phyloP scores from a whole-genome alignment of 1,140 invertebrate genomes.

The Drosophila jambulina region DNA sequence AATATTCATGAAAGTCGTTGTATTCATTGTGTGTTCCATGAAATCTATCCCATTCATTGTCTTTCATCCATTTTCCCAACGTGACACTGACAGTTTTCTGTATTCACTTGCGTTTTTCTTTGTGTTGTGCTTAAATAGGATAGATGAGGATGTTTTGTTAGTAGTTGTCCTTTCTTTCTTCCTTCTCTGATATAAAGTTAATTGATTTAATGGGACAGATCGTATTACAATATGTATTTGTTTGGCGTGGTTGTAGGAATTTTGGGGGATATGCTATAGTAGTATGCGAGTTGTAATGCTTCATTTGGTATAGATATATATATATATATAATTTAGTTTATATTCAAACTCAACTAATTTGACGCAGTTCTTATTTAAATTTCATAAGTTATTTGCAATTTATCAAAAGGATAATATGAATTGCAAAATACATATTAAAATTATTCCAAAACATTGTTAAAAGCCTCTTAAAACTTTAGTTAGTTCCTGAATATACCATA shows the following conservation, averaged over 20 bases:
- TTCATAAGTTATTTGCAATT: not conserved
- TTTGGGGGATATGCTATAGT: too few species aligned
- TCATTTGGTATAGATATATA: not conserved
- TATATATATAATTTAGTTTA: too few species aligned
- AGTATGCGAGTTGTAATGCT: not conserved
- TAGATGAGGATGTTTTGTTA: conserved; percentile 10
- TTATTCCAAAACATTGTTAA: not conserved
- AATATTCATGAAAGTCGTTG: conserved; percentile 9
- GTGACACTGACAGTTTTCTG: conserved; percentile 48
- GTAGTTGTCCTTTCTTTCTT: conserved; percentile 8
- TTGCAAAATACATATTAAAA: not conserved
- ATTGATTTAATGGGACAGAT: conserved; percentile 74
- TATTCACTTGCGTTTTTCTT: not conserved
- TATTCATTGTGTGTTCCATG: conserved; percentile 40
- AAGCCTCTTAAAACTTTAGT: not conserved
- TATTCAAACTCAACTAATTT: too few species aligned
- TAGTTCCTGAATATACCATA: too few species aligned
- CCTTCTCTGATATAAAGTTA: conserved; percentile 38
- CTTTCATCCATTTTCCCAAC: conserved; percentile 40
- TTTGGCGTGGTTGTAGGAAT: not conserved
- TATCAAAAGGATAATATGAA: too few species aligned
- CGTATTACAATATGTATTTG: conserved; percentile 37
- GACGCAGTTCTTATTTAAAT: too few species aligned
- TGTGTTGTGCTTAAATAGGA: conserved; percentile 10
- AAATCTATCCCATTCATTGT: conserved; percentile 53